Evolutionary conservation across 2,888 invertebrate species (phyloP), one percentile per base, ranked within the genome.

Genomic region (Metalampra italica): DNA sequence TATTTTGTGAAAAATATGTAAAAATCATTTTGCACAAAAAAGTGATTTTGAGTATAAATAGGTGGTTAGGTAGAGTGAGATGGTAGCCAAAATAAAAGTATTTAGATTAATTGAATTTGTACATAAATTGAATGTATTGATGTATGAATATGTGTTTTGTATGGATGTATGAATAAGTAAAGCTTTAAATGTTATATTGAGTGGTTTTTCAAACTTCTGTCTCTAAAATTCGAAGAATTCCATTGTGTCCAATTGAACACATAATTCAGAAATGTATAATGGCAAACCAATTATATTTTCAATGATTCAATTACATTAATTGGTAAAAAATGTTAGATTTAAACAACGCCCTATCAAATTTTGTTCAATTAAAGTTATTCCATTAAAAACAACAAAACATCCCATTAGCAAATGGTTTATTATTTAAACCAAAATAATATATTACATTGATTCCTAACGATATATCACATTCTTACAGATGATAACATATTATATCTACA

Each of bases 121-220:
- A 36, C 7, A 36, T 36, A 36, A n/a, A 22, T n/a, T 51, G 29
- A 45, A 49, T 49, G 51, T 49, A 34, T 49, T 48, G 5, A 49
- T 63, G n/a, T n/a, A n/a, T n/a, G n/a, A n/a, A n/a, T n/a, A n/a
- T n/a, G n/a, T n/a, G 57, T 75, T 77, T 78, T 75, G 70, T 78
- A 77, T 78, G 71, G 51, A 70, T 22, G 22, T 1, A 34, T 64
- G 66, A 66, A 62, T 68, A 66, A 70, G n/a, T n/a, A 78, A 53
- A 69, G 78, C 78, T 78, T 76, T 77, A 69, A 69, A 69, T 78
- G 78, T 77, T 58, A 39, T 7, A 41, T 49, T 42, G 13, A 4
- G 34, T 34, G 8, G 34, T 11, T 34, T 34, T 7, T 9, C 7
- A 9, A 2, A 2, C 9, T 7, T 7, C 34, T 11, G 8, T 5